A percentile compares a stretch with the other conserved stretches of the same genome.
phyloP scores from a whole-genome alignment of 2,113 vertebrate species.

The Brachypodius melanocephalos region DNA sequence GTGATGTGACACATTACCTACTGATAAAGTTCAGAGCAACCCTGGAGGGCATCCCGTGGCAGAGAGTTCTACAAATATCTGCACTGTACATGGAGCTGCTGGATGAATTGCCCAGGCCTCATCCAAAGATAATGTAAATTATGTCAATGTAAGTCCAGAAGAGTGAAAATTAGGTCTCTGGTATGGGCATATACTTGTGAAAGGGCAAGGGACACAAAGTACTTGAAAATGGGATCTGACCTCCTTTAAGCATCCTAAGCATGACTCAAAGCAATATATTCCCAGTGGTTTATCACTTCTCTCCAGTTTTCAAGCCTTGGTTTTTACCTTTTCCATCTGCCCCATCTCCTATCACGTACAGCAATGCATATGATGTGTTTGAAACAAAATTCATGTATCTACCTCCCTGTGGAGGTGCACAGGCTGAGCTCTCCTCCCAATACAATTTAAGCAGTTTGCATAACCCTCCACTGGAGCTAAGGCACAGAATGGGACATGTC shows the following conservation, averaged over 20 bases:
- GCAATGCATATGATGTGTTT: neutral
- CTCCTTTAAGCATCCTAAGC: neutral
- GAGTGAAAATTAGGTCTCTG: neutral
- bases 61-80: neutral
- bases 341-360: rapidly evolving
- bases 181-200: neutral
- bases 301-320: neutral
- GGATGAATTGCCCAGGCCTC: neutral
- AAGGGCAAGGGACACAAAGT: neutral
- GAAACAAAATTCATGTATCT: neutral
- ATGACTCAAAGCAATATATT: neutral
- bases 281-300: neutral
- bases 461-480: neutral
- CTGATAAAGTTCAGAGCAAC: neutral
- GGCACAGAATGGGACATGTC: neutral
- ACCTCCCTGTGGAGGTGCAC: neutral
- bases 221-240: neutral
- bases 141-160: neutral
- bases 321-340: neutral
- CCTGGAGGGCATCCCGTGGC: neutral
- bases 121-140: neutral
- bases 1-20: neutral
- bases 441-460: neutral
- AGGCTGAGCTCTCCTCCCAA: neutral
- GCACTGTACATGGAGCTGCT: neutral